These are phyloP conservation scores for Eristalis intricaria DNA, from an alignment of 2,888 invertebrate species.

Conservation along the genomic window DNA sequence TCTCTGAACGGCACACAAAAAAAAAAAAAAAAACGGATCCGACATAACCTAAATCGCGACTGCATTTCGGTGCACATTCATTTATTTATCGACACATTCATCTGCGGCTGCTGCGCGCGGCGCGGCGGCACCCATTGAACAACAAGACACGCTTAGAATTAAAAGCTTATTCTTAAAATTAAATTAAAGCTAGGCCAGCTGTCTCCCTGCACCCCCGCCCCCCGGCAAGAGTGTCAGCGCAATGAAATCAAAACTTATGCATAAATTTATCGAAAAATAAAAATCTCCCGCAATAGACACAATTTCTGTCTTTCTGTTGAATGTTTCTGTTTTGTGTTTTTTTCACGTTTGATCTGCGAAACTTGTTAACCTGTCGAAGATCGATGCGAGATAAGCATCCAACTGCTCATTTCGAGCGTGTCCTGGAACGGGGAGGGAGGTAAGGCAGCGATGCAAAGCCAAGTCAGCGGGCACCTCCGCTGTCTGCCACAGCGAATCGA, in stretches of 20 bases:
- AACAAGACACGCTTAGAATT: constrained; percentile 50
- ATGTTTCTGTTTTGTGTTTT: constrained; percentile 8
- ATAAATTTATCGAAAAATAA: constrained; percentile 60
- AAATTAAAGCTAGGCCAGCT: constrained; percentile 43
- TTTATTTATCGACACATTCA: constrained; percentile 57
- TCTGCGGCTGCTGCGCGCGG: constrained; percentile 40
- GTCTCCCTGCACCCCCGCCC: background rate
- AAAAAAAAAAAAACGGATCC: constrained; percentile 22
- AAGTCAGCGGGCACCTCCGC: constrained; percentile 3
- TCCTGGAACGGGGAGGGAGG: background rate
- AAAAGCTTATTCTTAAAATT: constrained; percentile 65
- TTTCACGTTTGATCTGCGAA: constrained; percentile 47
- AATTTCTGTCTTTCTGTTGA: constrained; percentile 40
- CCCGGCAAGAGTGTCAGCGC: background rate
- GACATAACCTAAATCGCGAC: constrained; percentile 62
- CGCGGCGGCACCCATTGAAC: constrained; percentile 62
- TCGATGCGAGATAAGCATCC: constrained; percentile 53
- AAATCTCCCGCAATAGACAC: constrained; percentile 50
- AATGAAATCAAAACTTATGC: constrained; percentile 57
- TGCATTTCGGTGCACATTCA: constrained; percentile 59
- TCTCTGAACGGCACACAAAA: constrained; percentile 8
- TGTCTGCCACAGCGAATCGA: constrained; percentile 59
- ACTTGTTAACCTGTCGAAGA: constrained; percentile 71
- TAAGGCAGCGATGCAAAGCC: background rate
- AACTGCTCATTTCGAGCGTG: constrained; percentile 42